These are phyloP conservation scores for Alligator sinensis DNA, from an alignment of 2,113 vertebrate species.

Conservation along the genomic window DNA sequence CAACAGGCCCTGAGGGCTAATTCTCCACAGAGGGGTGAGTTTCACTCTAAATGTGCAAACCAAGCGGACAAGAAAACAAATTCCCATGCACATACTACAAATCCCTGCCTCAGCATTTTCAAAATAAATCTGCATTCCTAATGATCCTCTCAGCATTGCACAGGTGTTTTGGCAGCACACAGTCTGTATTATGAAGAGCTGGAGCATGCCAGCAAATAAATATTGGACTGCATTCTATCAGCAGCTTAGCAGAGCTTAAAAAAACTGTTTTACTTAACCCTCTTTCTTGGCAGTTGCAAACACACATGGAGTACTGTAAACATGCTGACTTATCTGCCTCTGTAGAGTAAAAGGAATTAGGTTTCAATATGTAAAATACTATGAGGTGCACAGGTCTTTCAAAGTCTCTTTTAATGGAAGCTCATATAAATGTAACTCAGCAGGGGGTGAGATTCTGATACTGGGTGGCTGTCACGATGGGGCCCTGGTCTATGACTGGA, in stretches of 20 bases:
- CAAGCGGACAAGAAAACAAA: rapidly evolving
- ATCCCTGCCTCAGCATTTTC: not conserved
- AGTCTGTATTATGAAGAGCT: not conserved
- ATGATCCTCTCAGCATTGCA: not conserved
- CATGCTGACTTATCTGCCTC: not conserved
- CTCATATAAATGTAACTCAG: no score
- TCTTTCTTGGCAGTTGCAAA: not conserved
- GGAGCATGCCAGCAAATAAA: not conserved
- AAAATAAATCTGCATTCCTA: not conserved
- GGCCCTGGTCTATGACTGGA: not conserved
- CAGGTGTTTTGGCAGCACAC: not conserved
- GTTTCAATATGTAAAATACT: not conserved
- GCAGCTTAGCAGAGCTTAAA: not conserved
- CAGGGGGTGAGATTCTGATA: not conserved
- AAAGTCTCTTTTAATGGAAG: not conserved
- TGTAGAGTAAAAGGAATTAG: not conserved
- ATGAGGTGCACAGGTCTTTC: not conserved
- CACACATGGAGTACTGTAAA: not conserved
- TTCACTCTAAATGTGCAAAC: not conserved
- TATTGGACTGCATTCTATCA: not conserved
- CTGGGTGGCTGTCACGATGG: no score
- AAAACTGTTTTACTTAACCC: not conserved
- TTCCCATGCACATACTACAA: not conserved
- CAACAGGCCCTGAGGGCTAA: not conserved
- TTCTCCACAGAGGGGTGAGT: not conserved